These are phyloP conservation scores for Drosophila ambigua DNA, from an alignment of 1,140 invertebrate species.

Conservation along the genomic window DNA sequence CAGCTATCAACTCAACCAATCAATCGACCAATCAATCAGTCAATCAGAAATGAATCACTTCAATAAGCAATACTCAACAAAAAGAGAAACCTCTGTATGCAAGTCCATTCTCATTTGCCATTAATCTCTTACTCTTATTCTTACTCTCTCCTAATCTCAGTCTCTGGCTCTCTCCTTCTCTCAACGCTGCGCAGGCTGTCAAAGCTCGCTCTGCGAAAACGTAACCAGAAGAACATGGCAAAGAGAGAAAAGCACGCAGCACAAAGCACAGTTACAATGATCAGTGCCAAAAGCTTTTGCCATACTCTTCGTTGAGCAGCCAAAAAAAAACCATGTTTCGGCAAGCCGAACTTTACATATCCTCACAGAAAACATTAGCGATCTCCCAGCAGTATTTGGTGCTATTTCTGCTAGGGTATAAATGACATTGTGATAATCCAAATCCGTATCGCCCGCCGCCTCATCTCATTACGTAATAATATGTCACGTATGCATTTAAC, in stretches of 20 bases:
- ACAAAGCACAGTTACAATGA: slow-evolving; percentile 42
- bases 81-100: slow-evolving; percentile 57
- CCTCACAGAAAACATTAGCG: slow-evolving; percentile 20
- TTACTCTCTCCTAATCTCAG: slow-evolving; percentile 36
- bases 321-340: slow-evolving; percentile 11
- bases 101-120: slow-evolving; percentile 76
- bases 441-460: slow-evolving; percentile 73
- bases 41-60: slow-evolving; percentile 56
- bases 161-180: slow-evolving; percentile 38
- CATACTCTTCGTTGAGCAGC: slow-evolving; percentile 43
- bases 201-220: slow-evolving; percentile 41
- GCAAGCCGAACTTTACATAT: slow-evolving; percentile 31
- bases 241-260: slow-evolving; percentile 24
- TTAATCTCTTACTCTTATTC: slow-evolving; percentile 37
- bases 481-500: slow-evolving; percentile 78
- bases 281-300: slow-evolving; percentile 36
- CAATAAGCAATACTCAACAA: slow-evolving; percentile 41
- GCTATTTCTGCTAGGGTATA: slow-evolving; percentile 25
- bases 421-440: slow-evolving; percentile 49
- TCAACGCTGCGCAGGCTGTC: slow-evolving; percentile 34
- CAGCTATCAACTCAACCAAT: slow-evolving; percentile 70
- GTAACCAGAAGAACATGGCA: slow-evolving; percentile 55
- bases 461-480: slow-evolving; percentile 82
- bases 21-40: slow-evolving; percentile 52
- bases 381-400: background rate